Conservation (phyloP, 1,140 invertebrate species). For the Bombus affinis region DNA sequence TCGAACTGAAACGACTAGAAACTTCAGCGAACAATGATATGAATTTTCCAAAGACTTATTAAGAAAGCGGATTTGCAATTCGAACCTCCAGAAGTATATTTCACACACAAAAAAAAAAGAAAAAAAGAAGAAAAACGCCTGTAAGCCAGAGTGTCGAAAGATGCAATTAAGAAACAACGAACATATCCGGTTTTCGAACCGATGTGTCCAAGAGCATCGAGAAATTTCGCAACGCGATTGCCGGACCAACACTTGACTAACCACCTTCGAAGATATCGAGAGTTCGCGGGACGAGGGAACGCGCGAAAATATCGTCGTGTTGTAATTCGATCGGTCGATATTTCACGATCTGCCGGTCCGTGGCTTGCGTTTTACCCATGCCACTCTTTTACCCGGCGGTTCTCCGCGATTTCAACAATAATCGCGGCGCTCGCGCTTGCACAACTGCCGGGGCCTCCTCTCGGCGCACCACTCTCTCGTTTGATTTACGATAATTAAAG, state of each 20-base stretch:
- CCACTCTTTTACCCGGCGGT: constrained; percentile 30
- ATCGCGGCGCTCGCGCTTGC: constrained; percentile 57
- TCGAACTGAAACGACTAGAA: not conserved
- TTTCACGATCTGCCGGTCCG: constrained; percentile 55
- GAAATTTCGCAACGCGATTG: not conserved
- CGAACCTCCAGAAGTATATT: not conserved
- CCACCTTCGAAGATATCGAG: not conserved
- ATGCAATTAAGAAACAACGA: not conserved
- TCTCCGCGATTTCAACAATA: constrained; percentile 70
- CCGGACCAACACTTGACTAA: not conserved
- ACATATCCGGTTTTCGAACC: not conserved
- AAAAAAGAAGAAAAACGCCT: not conserved
- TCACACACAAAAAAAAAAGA: not conserved
- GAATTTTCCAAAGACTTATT: not conserved
- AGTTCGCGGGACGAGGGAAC: constrained; percentile 3
- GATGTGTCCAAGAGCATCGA: not conserved
- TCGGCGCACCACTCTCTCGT: constrained; percentile 67
- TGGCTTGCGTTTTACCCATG: not conserved
- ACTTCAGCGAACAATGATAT: not conserved
- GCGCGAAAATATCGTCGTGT: constrained; percentile 27
- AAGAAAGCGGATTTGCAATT: not conserved
- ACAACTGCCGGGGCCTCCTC: constrained; percentile 60
- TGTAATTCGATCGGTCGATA: constrained; percentile 62
- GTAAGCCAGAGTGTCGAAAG: not conserved
- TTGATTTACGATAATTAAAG: constrained; percentile 81